phyloP scores from a whole-genome alignment of 2,113 vertebrate species.

The Carassius carassius region DNA sequence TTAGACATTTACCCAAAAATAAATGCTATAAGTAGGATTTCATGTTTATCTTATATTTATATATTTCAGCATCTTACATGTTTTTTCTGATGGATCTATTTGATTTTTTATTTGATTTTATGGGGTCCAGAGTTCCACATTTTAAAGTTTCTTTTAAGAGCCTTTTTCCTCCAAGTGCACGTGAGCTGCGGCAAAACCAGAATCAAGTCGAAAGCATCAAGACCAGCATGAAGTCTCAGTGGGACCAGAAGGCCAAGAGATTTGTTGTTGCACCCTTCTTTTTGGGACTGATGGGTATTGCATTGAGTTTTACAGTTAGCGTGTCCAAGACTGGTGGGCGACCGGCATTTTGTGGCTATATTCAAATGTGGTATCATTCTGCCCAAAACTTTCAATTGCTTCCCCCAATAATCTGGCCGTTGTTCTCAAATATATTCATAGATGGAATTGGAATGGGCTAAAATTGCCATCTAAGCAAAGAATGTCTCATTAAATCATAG shows the following conservation, averaged over 20 bases:
- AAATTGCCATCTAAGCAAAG: slow-evolving; percentile 52
- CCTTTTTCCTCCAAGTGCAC: slow-evolving; percentile 48
- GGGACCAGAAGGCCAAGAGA: slow-evolving; percentile 1
- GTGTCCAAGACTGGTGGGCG: not conserved
- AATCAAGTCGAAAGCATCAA: slow-evolving; percentile 7
- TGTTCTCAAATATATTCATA: slow-evolving; percentile 8
- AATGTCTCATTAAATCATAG: slow-evolving; percentile 51
- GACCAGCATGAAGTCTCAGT: slow-evolving; percentile 10
- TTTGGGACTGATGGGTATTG: slow-evolving; percentile 47
- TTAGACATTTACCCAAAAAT: not conserved
- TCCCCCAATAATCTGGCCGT: slow-evolving; percentile 33
- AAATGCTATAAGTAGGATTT: not conserved
- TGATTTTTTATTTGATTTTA: not conserved
- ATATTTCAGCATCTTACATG: not conserved
- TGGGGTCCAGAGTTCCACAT: slow-evolving; percentile 42
- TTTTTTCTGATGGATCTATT: not conserved
- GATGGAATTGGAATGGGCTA: slow-evolving; percentile 26
- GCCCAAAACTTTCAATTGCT: slow-evolving; percentile 27
- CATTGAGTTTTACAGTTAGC: slow-evolving; percentile 36
- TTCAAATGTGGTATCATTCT: slow-evolving; percentile 20
- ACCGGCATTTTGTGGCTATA: slow-evolving; percentile 27
- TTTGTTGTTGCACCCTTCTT: not conserved
- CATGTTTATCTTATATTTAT: not conserved
- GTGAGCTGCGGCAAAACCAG: slow-evolving; percentile 33
- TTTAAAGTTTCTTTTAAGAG: slow-evolving; percentile 10